These are phyloP conservation scores for Tachyglossus aculeatus DNA, from an alignment of 2,797 vertebrate genomes.

Conservation along the genomic window DNA sequence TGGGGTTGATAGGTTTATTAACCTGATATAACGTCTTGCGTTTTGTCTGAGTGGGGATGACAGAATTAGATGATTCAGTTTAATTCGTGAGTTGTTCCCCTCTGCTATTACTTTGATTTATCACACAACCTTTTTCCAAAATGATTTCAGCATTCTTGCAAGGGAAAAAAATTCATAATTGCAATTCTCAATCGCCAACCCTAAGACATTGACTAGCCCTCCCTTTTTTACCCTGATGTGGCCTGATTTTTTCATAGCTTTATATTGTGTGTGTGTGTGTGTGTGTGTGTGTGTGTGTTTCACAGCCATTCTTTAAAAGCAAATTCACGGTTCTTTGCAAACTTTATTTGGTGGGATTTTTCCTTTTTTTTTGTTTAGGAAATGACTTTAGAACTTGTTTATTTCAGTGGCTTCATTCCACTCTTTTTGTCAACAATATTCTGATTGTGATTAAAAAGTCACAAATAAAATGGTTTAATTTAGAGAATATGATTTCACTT, in stretches of 20 bases:
- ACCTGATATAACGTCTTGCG: constrained; percentile 14
- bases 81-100: constrained; percentile 23
- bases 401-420: neutral
- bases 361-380: neutral
- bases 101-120: constrained; percentile 35
- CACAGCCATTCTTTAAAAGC: neutral
- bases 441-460: neutral
- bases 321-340: neutral
- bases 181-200: neutral
- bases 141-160: neutral
- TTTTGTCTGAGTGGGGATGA: constrained; percentile 30
- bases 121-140: constrained; percentile 6
- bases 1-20: neutral
- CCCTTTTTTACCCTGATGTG: neutral
- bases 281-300: neutral
- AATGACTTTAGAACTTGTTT: neutral
- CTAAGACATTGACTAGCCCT: constrained; percentile 19
- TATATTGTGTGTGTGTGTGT: neutral
- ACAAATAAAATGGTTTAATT: neutral
- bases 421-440: neutral
- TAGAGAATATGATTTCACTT: neutral
- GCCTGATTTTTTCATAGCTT: neutral
- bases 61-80: constrained; percentile 27
- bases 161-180: constrained; percentile 33
- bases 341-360: neutral